phyloP scores from a whole-genome alignment of 2,888 invertebrate genomes.

The Pterostichus madidus region DNA sequence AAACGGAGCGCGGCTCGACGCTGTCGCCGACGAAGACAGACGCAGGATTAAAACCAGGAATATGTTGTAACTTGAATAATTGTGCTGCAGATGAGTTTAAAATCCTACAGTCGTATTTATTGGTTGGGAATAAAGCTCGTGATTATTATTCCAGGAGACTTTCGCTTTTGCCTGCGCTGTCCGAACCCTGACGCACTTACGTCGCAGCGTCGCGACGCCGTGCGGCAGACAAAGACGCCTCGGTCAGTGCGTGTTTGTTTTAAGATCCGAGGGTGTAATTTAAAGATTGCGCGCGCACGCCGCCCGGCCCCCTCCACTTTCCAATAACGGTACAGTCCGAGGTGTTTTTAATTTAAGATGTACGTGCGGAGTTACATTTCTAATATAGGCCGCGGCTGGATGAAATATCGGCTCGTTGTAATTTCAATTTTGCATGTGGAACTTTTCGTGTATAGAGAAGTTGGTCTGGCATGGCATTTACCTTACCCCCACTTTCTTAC shows the following conservation, averaged over 20 bases:
- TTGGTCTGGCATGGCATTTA: neutral
- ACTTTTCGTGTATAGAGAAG: conserved; percentile 53
- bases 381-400: conserved; percentile 67
- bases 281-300: conserved; percentile 72
- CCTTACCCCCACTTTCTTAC: neutral
- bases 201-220: conserved; percentile 29
- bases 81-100: conserved; percentile 77
- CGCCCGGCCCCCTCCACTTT: conserved; percentile 68
- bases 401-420: conserved; percentile 70
- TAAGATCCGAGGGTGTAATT: conserved; percentile 74
- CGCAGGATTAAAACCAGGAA: conserved; percentile 75
- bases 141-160: conserved; percentile 76
- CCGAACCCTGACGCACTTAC: conserved; percentile 67
- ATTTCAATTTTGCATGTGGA: conserved; percentile 70
- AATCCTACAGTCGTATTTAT: conserved; percentile 77
- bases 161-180: conserved; percentile 73
- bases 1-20: conserved; percentile 72
- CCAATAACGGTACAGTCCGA: conserved; percentile 72
- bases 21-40: conserved; percentile 75
- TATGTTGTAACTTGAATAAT: conserved; percentile 78
- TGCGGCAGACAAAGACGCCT: conserved; percentile 69
- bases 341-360: conserved; percentile 74
- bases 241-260: conserved; percentile 73
- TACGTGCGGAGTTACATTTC: conserved; percentile 71
- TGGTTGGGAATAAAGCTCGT: conserved; percentile 75